Base-by-base conservation (phyloP, 2,113 vertebrate species). In the Alaudala cheleensis region DNA sequence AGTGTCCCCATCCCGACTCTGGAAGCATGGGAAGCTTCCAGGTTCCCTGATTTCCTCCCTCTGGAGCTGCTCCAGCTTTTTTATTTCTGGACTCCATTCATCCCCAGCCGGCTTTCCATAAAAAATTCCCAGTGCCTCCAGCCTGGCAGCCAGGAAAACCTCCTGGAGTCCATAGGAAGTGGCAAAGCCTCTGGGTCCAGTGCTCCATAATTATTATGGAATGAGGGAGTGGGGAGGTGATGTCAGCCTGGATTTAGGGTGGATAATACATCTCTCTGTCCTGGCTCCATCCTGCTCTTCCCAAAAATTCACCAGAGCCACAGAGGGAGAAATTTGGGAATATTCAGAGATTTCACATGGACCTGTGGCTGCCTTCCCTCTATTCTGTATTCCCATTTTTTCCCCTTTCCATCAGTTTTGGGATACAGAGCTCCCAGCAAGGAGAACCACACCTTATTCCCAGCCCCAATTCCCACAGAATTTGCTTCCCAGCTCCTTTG, bases 1-100 rank as follows among this genome's bases (percentile, higher is more conserved):
- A 18, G 18, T 2, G 5, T 40, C 14, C 51, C 39, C 9, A 5
- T 24, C 50, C 13, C 2, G 0, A 4, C 2, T 4, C 12, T 40
- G 42, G 62, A 26, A 47, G 29, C 25, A 22, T 1, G 2, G 66
- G 29, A 69, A 86, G 29, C 51, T 89, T 72, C 37, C 72, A 1
- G 0, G 10, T 50, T 70, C 47, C 57, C 44, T 8, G 39, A 37
- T 56, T 83, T 50, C 70, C n/a, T 47, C 21, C 57, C 21, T 9
- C 44, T 40, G 2, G 73, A 78, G n/a, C 71, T 31, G 80, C 71
- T 86, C 80, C 86, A 80, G 64, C 8, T 47, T 85, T 78, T 40
- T 80, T 88, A 28, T 92, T 88, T 86, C 15, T 19, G 71, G 62
- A 61, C 29, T 70, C 92, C 66, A 25, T 58, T 80, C 74, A 67